phyloP scores from a whole-genome alignment of 2,797 vertebrate genomes.

The Nasua narica region DNA sequence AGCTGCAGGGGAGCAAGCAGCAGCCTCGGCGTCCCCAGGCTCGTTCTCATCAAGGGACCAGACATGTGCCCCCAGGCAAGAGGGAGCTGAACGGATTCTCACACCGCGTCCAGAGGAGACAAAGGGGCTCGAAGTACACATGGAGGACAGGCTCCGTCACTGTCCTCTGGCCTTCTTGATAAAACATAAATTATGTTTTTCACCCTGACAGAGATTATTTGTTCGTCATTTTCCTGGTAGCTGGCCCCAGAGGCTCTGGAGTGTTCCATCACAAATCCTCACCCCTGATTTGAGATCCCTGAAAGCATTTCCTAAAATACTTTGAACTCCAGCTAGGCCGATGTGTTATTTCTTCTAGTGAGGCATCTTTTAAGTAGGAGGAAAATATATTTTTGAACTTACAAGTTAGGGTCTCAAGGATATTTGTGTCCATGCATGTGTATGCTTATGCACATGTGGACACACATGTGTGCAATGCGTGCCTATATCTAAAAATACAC shows the following conservation, averaged over 20 bases:
- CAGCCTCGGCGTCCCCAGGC: not conserved
- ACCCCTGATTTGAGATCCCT: not conserved
- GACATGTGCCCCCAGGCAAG: not conserved
- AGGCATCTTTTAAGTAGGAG: not conserved
- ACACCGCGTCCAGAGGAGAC: accelerated
- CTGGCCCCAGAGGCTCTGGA: not conserved
- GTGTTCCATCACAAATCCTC: not conserved
- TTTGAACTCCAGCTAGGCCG: not conserved
- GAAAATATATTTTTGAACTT: not conserved
- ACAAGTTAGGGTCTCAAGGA: not conserved
- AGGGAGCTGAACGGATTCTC: not conserved
- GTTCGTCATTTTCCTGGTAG: not conserved
- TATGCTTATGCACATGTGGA: too few relatives aligned
- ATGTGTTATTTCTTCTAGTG: not conserved
- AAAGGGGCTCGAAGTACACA: too few relatives aligned
- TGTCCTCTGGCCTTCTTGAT: not conserved
- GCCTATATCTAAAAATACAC: accelerated
- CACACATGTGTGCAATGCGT: accelerated
- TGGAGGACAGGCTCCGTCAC: not conserved
- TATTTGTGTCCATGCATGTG: accelerated
- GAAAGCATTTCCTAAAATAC: conserved; percentile 4
- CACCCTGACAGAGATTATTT: not conserved
- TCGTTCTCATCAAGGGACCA: not conserved
- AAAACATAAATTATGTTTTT: not conserved
- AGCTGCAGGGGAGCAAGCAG: not conserved